Evolutionary conservation across 2,888 invertebrate genomes (phyloP).

Genomic region (Lacanobia wlatinum): DNA sequence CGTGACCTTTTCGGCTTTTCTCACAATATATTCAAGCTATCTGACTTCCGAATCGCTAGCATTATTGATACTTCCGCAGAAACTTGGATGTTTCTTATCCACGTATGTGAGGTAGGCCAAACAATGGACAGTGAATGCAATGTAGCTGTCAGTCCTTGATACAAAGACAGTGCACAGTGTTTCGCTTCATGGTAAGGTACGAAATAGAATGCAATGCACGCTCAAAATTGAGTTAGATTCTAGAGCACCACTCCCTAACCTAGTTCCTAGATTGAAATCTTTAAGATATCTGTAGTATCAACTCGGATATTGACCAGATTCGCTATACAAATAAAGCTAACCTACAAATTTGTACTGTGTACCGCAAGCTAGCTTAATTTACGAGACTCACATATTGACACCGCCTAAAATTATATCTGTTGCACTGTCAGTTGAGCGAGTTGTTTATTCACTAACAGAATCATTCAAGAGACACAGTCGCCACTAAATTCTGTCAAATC

Average conservation of each 20-base stretch:
- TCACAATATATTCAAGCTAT: constrained; percentile 73
- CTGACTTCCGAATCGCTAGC: constrained; percentile 78
- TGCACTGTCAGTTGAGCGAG: constrained; percentile 19
- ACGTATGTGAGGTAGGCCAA: constrained; percentile 26
- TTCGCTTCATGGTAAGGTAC: constrained; percentile 18
- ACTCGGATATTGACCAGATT: constrained; percentile 50
- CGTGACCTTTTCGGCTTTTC: constrained; percentile 80
- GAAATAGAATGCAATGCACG: constrained; percentile 44
- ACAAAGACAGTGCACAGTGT: constrained; percentile 19
- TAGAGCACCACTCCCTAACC: constrained; percentile 58
- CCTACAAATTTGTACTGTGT: constrained; percentile 46
- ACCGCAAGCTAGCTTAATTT: constrained; percentile 41
- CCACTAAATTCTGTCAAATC: constrained; percentile 53
- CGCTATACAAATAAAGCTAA: constrained; percentile 44
- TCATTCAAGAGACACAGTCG: constrained; percentile 26
- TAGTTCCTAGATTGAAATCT: constrained; percentile 59
- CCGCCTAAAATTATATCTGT: constrained; percentile 27
- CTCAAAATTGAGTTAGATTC: constrained; percentile 43
- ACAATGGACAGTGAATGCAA: constrained; percentile 50
- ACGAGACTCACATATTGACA: constrained; percentile 37
- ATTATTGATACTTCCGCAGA: constrained; percentile 75
- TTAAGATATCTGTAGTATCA: constrained; percentile 46
- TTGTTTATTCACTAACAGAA: constrained; percentile 38
- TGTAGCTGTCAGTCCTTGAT: constrained; percentile 26
- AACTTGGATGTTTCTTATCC: constrained; percentile 51